Evolutionary conservation across 2,113 vertebrate species (phyloP), one percentile per base, ranked within the genome.

Genomic region (Zosterops borbonicus): DNA sequence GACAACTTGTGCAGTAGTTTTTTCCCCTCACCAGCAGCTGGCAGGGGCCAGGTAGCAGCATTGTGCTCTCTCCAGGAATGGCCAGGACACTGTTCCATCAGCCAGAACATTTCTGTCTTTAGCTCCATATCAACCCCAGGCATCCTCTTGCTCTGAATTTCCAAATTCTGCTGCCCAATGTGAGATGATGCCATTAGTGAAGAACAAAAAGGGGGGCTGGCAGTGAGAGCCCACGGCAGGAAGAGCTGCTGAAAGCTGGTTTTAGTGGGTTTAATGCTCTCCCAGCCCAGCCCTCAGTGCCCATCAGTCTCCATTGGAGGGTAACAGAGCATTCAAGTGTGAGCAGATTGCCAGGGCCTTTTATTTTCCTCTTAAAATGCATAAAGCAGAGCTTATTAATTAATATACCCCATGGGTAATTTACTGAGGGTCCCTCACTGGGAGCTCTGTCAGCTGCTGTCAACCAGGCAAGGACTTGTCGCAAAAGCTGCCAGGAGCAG

Each of bases 401-500:
- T 73, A 25, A 63, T 77, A 70, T 9, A 74, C 23, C 76, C 23
- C 20, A 47, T 1, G 24, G 47, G 47, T 47, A 14, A 41, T 64
- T 70, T 39, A 49, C 20, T 42, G 69, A 50, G 41, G 5, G 2
- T 7, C 15, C 20, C 27, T 77, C 2, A 0, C 41, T 31, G 50
- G 24, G n/a, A 86, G 22, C n/a, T 80, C 33, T 76, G 41, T 13
- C 49, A 16, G 5, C 27, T 5, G 4, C 71, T 88, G 91, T 9
- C 71, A 69, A 13, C 77, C 39, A 20, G 47, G 64, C 47, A 78
- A 33, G 55, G 27, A 42, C 18, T 6, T 42, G 59, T 46, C 25
- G 60, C 11, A 1, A 21, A 13, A 0, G 0, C 42, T 11, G 50
- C 50, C 8, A 50, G 55, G n/a, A 73, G 13, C 1, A 1, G 29